Base-by-base conservation (phyloP, 2,888 invertebrate species). In the Eupithecia subumbrata region DNA sequence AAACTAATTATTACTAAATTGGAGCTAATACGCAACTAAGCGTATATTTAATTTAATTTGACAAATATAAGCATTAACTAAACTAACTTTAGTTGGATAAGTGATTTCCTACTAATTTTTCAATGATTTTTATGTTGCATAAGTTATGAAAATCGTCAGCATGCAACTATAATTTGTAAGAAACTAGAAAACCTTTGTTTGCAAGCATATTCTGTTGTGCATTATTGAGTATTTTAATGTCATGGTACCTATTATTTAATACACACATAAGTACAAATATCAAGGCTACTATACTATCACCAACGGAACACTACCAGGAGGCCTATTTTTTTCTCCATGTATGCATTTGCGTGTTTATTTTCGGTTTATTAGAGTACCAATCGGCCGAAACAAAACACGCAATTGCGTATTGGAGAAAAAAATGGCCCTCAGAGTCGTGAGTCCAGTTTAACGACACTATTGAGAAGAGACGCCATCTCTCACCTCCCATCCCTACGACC, bases 11-110 rank as follows among this genome's bases (percentile, higher is more conserved):
- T 70, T 68, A 69, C 70, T 48, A 68, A 73, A 73, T 76, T 76
- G 76, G 73, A 76, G 71, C 76, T 73, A 73, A 43, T 70, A 70
- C 72, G 72, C 75, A 12, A 18, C 72, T 22, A 56, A n/a, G 52
- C 52, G 52, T 71, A 68, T 16, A 64, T 0, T 18, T 34, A 52
- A 69, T 75, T 45, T 60, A 48, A 69, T 48, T 71, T 34, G 48
- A 48, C 48, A n/a, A 48, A 48, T n/a, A 48, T 48, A 18, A 48
- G 18, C 48, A 71, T 25, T 4, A 71, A 18, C 67, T 60, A 72
- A 45, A 63, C 63, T 34, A 64, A 64, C 22, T 64, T 64, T 64
- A 30, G 18, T 18, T 34, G 34, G 9, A 34, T 9, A 64, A 9
- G 16, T 64, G 14, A 63, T 63, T 30, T 30, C 30, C 30, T 63